phyloP scores from a whole-genome alignment of 2,888 invertebrate genomes.

The Agrochola litura region DNA sequence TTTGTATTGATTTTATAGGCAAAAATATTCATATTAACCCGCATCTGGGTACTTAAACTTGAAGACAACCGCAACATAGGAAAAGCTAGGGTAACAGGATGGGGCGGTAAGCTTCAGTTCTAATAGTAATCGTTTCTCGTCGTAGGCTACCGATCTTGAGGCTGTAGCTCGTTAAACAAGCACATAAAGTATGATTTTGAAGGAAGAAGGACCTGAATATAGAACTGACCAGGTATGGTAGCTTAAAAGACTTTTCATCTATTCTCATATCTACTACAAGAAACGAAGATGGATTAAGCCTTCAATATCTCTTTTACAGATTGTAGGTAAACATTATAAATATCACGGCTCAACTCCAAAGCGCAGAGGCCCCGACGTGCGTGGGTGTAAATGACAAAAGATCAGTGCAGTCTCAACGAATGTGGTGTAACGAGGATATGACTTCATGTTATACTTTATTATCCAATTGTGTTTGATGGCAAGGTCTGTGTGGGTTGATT shows the following conservation, averaged over 20 bases:
- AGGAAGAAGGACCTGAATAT: not conserved
- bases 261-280: not conserved
- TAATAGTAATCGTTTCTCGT: not conserved
- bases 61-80: not conserved
- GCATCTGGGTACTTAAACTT: not conserved
- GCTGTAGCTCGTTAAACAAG: not conserved
- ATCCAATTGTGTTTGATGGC: slow-evolving; percentile 59
- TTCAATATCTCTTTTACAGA: not conserved
- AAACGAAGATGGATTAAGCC: not conserved
- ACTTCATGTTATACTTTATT: slow-evolving; percentile 60
- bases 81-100: slow-evolving; percentile 3
- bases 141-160: not conserved
- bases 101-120: not conserved
- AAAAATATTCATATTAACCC: slow-evolving; percentile 1
- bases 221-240: not conserved
- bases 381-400: slow-evolving; percentile 63
- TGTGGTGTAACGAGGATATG: slow-evolving; percentile 63
- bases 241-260: not conserved
- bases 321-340: slow-evolving; percentile 31
- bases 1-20: slow-evolving; percentile 11
- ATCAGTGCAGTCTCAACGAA: slow-evolving; percentile 40
- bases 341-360: not conserved
- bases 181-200: not conserved
- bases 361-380: slow-evolving; percentile 6
- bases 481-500: slow-evolving; percentile 37